A percentile compares a stretch with the other conserved stretches of the same genome.
Conservation (phyloP, 2,113 vertebrate species). For the Clarias magur region DNA sequence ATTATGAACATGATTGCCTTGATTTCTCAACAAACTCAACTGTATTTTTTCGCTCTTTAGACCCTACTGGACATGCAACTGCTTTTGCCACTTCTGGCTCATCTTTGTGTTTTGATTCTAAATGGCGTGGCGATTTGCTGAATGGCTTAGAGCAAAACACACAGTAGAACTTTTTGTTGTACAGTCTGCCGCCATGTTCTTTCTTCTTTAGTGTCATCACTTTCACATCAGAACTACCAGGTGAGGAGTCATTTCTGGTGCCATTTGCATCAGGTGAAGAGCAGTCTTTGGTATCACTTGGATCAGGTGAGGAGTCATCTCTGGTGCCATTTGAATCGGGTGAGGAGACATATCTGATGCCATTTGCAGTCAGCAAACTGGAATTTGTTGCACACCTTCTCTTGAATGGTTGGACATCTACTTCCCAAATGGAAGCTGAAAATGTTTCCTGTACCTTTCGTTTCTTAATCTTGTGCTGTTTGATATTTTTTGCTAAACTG, state of each 20-base stretch:
- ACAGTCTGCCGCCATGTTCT: background rate
- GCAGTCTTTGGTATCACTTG: too few relatives aligned
- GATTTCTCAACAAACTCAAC: too few relatives aligned
- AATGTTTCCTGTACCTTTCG: background rate
- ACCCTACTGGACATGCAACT: too few relatives aligned
- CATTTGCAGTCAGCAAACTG: background rate
- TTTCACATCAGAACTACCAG: background rate
- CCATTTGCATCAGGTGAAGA: too few relatives aligned
- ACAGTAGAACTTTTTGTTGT: slow-evolving; percentile 20
- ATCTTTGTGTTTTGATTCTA: slow-evolving; percentile 36
- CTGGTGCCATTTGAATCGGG: too few relatives aligned
- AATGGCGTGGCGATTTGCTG: slow-evolving; percentile 21
- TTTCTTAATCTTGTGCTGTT: background rate
- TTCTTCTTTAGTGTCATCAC: background rate
- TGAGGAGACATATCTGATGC: too few relatives aligned
- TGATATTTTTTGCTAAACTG: background rate
- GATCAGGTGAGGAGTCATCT: too few relatives aligned
- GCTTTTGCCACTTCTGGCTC: slow-evolving; percentile 27
- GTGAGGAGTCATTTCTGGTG: background rate
- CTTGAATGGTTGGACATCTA: background rate
- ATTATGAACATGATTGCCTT: too few relatives aligned
- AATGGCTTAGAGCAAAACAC: slow-evolving; percentile 6
- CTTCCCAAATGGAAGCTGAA: background rate
- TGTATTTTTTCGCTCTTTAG: too few relatives aligned
- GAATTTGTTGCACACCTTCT: background rate